Evolutionary conservation across 2,888 invertebrate genomes (phyloP).

Genomic region (Phalera bucephala): DNA sequence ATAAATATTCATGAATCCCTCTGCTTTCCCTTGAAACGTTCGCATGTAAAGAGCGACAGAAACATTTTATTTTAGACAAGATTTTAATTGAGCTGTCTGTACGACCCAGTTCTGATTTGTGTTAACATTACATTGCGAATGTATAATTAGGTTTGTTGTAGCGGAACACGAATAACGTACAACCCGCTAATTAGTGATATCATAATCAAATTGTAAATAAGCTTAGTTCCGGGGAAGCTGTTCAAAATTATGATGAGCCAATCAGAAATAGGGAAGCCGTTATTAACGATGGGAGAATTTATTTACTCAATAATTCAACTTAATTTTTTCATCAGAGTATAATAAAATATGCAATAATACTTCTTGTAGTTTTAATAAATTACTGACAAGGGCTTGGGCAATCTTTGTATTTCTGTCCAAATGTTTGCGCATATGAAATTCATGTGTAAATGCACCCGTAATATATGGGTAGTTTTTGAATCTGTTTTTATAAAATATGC

Average conservation of each 20-base stretch:
- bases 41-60: slow-evolving; percentile 19
- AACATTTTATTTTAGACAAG: slow-evolving; percentile 17
- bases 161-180: too few species aligned
- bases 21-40: slow-evolving; percentile 25
- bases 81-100: slow-evolving; percentile 1
- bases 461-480: too few species aligned
- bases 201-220: neutral
- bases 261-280: too few species aligned
- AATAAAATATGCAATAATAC: too few species aligned
- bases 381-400: too few species aligned
- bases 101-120: neutral
- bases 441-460: too few species aligned
- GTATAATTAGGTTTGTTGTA: neutral
- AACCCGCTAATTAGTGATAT: neutral
- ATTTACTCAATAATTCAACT: too few species aligned
- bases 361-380: neutral
- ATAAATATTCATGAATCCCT: slow-evolving; percentile 51
- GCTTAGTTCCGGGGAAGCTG: neutral
- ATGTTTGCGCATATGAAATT: too few species aligned
- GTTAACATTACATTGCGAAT: neutral
- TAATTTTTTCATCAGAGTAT: too few species aligned
- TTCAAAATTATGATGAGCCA: neutral
- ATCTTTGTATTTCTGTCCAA: too few species aligned
- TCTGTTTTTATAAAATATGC: too few species aligned
- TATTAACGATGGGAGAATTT: too few species aligned